Evolutionary conservation across 2,888 invertebrate species (phyloP), one percentile per base, ranked within the genome.

Genomic region (Melangyna quadrimaculata): DNA sequence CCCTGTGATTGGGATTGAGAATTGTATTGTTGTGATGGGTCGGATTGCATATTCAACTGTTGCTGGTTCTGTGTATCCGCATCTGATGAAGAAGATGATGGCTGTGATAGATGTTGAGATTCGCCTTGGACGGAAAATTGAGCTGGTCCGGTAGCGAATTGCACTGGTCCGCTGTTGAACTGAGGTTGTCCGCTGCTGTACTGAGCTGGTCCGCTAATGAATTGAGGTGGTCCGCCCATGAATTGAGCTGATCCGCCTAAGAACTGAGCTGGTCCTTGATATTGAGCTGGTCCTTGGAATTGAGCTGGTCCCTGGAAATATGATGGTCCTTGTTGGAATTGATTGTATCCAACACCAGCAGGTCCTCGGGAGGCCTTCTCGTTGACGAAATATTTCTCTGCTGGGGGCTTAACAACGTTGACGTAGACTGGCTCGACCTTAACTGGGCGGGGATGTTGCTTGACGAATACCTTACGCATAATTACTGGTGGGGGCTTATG

Each of bases 401-500:
- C 90, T 89, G 91, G 91, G 3, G 91, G 91, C 87, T 91, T 91
- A 12, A 91, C 90, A 84, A 92, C 90, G 69, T 92, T 91, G 51
- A 92, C 91, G 78, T 90, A 91, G 37, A 91, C 91, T 27, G 92
- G 92, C 82, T 92, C 91, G 29, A 92, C 91, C 89, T 90, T 91
- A 53, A 92, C 90, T 87, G 90, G 90, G 53, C 90, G 91, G 86
- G 91, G 92, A 55, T 91, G 90, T 86, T 91, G 89, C 88, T 91
- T 91, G 19, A 91, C 89, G 79, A 89, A 89, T 45, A 91, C 90
- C 88, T 90, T 91, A 87, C 91, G 91, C 51, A 91, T 87, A 2
- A 92, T 90, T n/a, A 91, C 90, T 89, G 91, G 90, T 88, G 91
- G 91, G n/a, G 92, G 92, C 87, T 91, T 91, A 89, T 92, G 92